Evolutionary conservation across 1,140 invertebrate genomes (phyloP).

Genomic region (Palaemon carinicauda): DNA sequence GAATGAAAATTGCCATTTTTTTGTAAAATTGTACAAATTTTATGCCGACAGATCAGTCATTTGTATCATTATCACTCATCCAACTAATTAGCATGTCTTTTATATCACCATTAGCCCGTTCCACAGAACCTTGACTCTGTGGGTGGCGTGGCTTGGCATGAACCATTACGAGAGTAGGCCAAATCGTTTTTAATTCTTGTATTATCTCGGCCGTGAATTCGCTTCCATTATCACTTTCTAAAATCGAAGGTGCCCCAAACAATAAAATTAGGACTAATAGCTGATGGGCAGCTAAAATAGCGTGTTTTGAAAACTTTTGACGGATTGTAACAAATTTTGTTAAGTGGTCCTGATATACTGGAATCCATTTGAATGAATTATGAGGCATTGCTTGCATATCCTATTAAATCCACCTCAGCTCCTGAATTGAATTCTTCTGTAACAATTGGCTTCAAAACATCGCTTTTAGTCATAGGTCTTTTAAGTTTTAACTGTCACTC

Average conservation of each 20-base stretch:
- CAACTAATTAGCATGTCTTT: too few relatives aligned
- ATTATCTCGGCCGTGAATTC: too few relatives aligned
- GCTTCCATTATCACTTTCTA: background rate
- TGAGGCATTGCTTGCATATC: background rate
- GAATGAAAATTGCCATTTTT: too few relatives aligned
- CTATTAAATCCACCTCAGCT: conserved; percentile 25
- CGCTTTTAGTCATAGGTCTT: conserved; percentile 14
- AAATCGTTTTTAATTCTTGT: too few relatives aligned
- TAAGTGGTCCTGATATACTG: conserved; percentile 1
- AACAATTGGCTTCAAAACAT: conserved; percentile 14
- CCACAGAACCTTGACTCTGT: too few relatives aligned
- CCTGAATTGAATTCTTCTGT: conserved; percentile 20
- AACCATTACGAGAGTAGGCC: too few relatives aligned
- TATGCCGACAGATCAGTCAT: too few relatives aligned
- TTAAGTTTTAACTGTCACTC: conserved; percentile 26
- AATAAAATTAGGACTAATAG: background rate
- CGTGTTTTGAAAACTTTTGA: background rate
- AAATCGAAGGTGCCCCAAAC: background rate
- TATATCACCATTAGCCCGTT: too few relatives aligned
- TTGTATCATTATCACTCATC: too few relatives aligned
- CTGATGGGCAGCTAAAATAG: background rate
- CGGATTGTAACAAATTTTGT: background rate
- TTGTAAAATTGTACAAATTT: too few relatives aligned
- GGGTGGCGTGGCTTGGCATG: too few relatives aligned
- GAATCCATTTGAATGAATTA: background rate